A percentile compares a stretch with the other conserved stretches of the same genome.
Evolutionary conservation across 2,888 invertebrate species (phyloP).

Genomic region (Thumatha senex): DNA sequence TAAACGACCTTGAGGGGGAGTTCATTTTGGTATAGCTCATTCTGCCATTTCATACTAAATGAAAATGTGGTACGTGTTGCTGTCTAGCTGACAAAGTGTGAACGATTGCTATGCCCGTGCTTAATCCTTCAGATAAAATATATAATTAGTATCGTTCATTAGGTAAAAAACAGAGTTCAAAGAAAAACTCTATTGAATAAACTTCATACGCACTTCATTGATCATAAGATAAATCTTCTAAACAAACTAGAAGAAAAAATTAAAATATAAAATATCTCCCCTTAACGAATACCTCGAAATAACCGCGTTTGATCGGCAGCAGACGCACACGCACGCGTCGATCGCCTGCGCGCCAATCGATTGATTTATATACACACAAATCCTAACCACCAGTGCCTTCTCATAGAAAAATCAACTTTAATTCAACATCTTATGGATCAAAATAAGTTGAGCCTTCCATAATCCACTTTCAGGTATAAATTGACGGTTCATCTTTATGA

Average conservation of each 20-base stretch:
- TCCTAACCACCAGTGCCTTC: slow-evolving; percentile 12
- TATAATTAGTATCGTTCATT: too few species aligned
- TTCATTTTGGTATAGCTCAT: too few species aligned
- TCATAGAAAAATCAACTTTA: slow-evolving; percentile 9
- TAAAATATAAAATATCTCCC: slow-evolving; percentile 36
- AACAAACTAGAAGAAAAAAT: slow-evolving; percentile 24
- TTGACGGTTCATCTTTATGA: slow-evolving; percentile 41
- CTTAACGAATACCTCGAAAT: slow-evolving; percentile 65
- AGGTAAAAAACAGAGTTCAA: not conserved
- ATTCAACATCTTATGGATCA: rapidly evolving
- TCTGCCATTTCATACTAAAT: too few species aligned
- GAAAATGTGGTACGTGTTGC: too few species aligned
- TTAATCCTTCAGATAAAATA: not conserved
- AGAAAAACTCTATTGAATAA: not conserved
- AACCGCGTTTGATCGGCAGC: slow-evolving; percentile 66
- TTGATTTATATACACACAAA: slow-evolving; percentile 63
- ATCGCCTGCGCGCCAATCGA: slow-evolving; percentile 67
- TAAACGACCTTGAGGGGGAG: too few species aligned
- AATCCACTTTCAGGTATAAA: slow-evolving; percentile 33
- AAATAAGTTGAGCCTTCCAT: not conserved
- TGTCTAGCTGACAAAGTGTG: too few species aligned
- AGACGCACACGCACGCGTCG: slow-evolving; percentile 65
- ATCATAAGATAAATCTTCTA: slow-evolving; percentile 5
- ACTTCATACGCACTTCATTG: slow-evolving; percentile 8
- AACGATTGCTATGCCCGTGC: too few species aligned